Evolutionary conservation across 2,113 vertebrate species (phyloP).

Genomic region (Serilophus lunatus): DNA sequence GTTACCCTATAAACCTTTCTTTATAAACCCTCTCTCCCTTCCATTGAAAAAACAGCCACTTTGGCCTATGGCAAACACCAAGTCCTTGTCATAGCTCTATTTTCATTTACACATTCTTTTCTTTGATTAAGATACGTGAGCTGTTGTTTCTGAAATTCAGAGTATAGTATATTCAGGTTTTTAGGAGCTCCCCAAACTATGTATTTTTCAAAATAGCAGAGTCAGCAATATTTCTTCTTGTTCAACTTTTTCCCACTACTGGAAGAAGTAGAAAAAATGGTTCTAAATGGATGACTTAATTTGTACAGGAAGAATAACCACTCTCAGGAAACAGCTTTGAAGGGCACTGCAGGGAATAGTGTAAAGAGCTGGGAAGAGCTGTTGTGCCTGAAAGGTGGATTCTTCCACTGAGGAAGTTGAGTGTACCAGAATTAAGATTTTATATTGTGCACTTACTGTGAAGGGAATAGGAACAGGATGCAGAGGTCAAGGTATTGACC

Average conservation of each 20-base stretch:
- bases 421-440: background rate
- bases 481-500: background rate
- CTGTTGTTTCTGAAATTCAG: background rate
- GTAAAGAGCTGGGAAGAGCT: background rate
- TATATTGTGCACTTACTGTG: background rate
- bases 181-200: background rate
- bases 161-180: background rate
- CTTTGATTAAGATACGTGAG: background rate
- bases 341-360: background rate
- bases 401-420: background rate
- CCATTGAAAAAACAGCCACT: background rate
- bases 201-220: background rate
- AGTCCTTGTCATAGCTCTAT: background rate
- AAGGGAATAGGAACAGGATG: background rate
- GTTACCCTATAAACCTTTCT: background rate
- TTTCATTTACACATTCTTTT: background rate
- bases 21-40: background rate
- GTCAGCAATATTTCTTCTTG: background rate
- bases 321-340: conserved; percentile 11
- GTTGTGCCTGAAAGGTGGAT: background rate
- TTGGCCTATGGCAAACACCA: background rate
- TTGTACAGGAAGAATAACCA: background rate
- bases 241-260: background rate
- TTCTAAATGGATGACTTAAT: background rate
- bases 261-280: background rate